Percentiles rank a stretch among this genome's conserved stretches.
Evolutionary conservation across 2,888 invertebrate species (phyloP).

Genomic region (Drosophila tripunctata): DNA sequence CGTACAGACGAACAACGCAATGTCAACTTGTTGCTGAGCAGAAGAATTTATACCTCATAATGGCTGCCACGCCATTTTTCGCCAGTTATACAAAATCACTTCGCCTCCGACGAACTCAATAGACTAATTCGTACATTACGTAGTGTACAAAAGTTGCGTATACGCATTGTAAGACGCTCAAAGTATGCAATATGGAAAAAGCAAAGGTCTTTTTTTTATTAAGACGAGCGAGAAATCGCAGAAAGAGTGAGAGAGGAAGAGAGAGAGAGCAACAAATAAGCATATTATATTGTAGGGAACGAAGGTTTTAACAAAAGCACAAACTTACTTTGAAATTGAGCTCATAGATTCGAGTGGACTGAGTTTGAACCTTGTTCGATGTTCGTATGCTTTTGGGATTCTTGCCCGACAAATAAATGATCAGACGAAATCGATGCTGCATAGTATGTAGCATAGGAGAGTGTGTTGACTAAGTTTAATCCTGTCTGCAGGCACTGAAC

Average conservation of each 20-base stretch:
- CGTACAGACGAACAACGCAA: no score
- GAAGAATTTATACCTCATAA: no score
- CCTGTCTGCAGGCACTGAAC: constrained; percentile 6
- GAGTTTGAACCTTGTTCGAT: not conserved
- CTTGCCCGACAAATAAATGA: not conserved
- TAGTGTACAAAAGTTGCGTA: constrained; percentile 43
- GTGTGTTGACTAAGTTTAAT: not conserved
- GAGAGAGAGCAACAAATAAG: constrained; percentile 11
- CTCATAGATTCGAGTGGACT: not conserved
- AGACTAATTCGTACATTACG: no score
- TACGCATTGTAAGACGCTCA: constrained; percentile 29
- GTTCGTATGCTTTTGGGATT: not conserved
- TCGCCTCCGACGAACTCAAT: no score
- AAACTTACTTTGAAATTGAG: constrained; percentile 43
- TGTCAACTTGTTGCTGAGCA: no score
- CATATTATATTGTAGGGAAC: constrained; percentile 12
- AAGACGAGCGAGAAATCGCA: no score
- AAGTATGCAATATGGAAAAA: not conserved
- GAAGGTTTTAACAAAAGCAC: constrained; percentile 23
- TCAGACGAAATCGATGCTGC: not conserved
- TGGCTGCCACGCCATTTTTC: no score
- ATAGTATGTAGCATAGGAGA: not conserved
- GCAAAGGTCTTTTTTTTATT: no score
- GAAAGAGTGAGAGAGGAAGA: not conserved
- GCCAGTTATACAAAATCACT: no score